Conservation (phyloP, 2,797 vertebrate species). For the Octomys mimax region DNA sequence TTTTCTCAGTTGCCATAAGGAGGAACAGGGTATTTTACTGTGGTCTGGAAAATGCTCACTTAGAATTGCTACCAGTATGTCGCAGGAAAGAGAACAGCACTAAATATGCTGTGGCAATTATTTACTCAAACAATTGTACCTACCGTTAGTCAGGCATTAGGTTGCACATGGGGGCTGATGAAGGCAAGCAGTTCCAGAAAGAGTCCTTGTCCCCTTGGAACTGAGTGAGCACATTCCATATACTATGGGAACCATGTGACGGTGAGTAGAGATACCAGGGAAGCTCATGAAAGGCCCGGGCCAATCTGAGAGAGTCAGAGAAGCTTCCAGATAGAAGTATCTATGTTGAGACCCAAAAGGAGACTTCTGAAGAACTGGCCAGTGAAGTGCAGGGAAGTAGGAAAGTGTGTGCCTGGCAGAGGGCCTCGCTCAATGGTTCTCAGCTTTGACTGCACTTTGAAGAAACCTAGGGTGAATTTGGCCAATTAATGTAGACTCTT, state of each 20-base stretch:
- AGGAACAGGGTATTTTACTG: constrained; percentile 55
- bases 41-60: constrained; percentile 62
- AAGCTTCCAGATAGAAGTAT: constrained; percentile 52
- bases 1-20: constrained; percentile 16
- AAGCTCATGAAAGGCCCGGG: neutral
- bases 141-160: neutral
- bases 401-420: neutral
- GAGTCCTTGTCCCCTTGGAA: neutral
- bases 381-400: neutral
- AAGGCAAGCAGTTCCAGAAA: neutral
- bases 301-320: neutral
- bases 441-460: neutral
- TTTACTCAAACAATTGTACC: constrained; percentile 15
- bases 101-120: neutral
- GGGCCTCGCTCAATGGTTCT: neutral
- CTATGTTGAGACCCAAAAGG: neutral
- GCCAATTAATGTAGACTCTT: constrained; percentile 4
- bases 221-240: neutral
- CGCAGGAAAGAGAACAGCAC: neutral
- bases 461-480: neutral
- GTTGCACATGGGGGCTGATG: neutral
- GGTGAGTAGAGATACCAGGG: neutral
- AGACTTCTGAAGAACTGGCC: neutral
- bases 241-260: neutral
- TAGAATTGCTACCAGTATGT: neutral